A percentile compares a stretch with the other conserved stretches of the same genome.
Evolutionary conservation across 2,888 invertebrate species (phyloP).

Genomic region (Drosophila subsilvestris): DNA sequence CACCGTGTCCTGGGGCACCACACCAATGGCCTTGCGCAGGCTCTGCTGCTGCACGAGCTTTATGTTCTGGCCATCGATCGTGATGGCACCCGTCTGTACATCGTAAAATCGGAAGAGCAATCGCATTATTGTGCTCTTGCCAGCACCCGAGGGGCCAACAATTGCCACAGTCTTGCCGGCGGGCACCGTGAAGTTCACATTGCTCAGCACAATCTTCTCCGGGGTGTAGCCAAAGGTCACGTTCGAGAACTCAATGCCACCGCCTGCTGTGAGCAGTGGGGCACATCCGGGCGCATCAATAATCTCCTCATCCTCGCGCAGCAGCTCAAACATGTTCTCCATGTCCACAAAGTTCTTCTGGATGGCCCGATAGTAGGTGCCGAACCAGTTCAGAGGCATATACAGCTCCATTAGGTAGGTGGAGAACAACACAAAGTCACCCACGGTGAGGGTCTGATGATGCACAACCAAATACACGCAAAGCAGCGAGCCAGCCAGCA

Average conservation of each 20-base stretch:
- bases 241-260: slow-evolving; percentile 93
- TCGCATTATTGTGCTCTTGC: slow-evolving; percentile 98
- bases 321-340: slow-evolving; percentile 99
- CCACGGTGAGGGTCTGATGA: slow-evolving; percentile 90
- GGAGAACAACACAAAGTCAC: slow-evolving; percentile 98
- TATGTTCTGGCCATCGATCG: slow-evolving; percentile 95
- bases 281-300: slow-evolving; percentile 92
- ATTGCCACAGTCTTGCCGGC: slow-evolving; percentile 94
- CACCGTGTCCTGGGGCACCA: slow-evolving; percentile 99
- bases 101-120: slow-evolving; percentile 98
- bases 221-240: slow-evolving; percentile 95
- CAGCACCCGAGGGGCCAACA: slow-evolving; percentile 95
- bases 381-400: slow-evolving; percentile 98
- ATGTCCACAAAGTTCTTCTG: slow-evolving; percentile 99
- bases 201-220: slow-evolving; percentile 90
- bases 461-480: slow-evolving; percentile 94
- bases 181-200: slow-evolving; percentile 91
- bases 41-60: slow-evolving; percentile 93
- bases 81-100: slow-evolving; percentile 93
- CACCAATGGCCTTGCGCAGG: slow-evolving; percentile 90
- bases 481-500: slow-evolving; percentile 93
- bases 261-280: slow-evolving; percentile 86
- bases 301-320: slow-evolving; percentile 94
- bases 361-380: slow-evolving; percentile 98
- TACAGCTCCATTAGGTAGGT: slow-evolving; percentile 97